Evolutionary conservation across 2,797 vertebrate genomes (phyloP), one percentile per base, ranked within the genome.

Genomic region (Hozukius guyotensis): DNA sequence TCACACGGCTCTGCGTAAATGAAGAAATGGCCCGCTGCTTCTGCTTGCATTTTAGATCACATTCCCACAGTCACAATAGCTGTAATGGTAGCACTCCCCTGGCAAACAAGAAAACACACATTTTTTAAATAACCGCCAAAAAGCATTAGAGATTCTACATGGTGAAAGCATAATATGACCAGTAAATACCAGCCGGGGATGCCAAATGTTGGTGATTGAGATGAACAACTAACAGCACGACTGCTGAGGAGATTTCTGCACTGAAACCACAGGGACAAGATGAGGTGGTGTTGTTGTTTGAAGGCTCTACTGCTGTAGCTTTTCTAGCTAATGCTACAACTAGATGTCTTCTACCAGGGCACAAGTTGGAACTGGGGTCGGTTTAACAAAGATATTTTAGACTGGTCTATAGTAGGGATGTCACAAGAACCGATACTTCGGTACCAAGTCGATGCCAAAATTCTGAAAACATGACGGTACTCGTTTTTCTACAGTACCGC

Each of bases 31-130:
- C 82, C 49, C 5, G 62, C 69, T 85, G 59, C 24, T 62, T 60
- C 75, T 76, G 63, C 36, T 36, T 34, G 55, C 57, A 38, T 77
- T 18, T 22, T 22, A 20, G 59, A 78, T 71, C 71, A 25, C 56
- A 49, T n/a, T 24, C 62, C 7, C 71, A 55, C 42, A 75, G 75
- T 27, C 56, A 6, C 75, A 62, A 18, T 12, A 63, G 53, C 70
- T 31, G 20, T 5, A 29, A 14, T 24, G n/a, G 14, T 8, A 74
- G 22, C 46, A 11, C 34, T 57, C 57, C 16, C 57, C 8, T 5
- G 13, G 20, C 34, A 31, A 36, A 60, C 46, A n/a, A 46, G 20
- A 38, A 67, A 68, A 59, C 66, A 63, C 65, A 77, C 20, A 31
- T 80, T 75, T 67, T 65, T 70, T 53, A 72, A 61, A 36, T 29